Conservation (phyloP, 2,888 invertebrate species). For the Tridacna crocea region DNA sequence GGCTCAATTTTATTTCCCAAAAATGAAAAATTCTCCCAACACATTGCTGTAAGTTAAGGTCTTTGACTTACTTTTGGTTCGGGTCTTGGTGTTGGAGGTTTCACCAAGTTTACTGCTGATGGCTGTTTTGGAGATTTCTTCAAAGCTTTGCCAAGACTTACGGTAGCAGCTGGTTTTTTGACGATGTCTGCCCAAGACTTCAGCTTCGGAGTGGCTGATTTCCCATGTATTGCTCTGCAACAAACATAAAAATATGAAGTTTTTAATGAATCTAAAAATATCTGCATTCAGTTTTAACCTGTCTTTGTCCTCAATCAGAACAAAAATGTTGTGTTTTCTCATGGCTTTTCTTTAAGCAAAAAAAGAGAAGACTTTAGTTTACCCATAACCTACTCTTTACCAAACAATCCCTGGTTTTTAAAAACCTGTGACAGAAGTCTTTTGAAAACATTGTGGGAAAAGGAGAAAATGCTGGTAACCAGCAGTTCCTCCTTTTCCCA, state of each 20-base stretch:
- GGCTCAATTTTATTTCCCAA: too few relatives aligned
- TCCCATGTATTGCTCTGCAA: slow-evolving; percentile 79
- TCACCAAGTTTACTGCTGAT: slow-evolving; percentile 16
- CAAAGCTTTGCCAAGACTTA: slow-evolving; percentile 48
- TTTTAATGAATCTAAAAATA: too few relatives aligned
- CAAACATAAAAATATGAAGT: background rate
- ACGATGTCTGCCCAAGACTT: slow-evolving; percentile 78
- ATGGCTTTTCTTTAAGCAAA: too few relatives aligned
- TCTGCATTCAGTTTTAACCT: too few relatives aligned
- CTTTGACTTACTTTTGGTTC: slow-evolving; percentile 36
- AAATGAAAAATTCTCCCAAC: too few relatives aligned
- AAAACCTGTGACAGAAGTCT: background rate
- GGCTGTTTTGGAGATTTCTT: slow-evolving; percentile 53
- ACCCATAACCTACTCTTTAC: too few relatives aligned
- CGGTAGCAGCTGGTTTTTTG: slow-evolving; percentile 65
- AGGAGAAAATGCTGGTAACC: background rate
- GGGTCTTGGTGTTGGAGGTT: slow-evolving; percentile 41
- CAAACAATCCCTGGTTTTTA: too few relatives aligned
- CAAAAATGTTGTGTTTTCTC: too few relatives aligned
- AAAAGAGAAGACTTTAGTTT: too few relatives aligned
- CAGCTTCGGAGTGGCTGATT: slow-evolving; percentile 76
- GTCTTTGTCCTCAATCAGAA: too few relatives aligned
- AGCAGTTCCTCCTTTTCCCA: too few relatives aligned
- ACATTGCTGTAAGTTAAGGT: too few relatives aligned
- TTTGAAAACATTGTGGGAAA: background rate